These are phyloP conservation scores for Ligdia adustata DNA, from an alignment of 2,888 invertebrate species.

Conservation along the genomic window DNA sequence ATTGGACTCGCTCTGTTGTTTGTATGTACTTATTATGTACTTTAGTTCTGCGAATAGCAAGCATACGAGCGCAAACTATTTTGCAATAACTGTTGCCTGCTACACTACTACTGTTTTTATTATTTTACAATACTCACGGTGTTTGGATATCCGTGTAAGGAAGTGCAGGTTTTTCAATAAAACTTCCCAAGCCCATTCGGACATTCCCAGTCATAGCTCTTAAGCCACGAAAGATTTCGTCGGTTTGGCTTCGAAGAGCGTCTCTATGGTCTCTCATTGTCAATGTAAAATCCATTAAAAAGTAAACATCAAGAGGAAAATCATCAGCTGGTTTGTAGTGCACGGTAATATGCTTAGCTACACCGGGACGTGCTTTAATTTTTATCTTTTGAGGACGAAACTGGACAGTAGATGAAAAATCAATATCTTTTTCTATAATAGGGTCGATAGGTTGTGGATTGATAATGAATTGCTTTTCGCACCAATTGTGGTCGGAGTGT, in stretches of 20 bases:
- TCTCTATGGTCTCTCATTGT: constrained; percentile 87
- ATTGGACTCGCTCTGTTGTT: no score
- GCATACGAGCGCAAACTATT: no score
- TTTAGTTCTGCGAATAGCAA: no score
- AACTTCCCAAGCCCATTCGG: constrained; percentile 87
- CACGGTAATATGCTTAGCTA: constrained; percentile 61
- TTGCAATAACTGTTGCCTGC: no score
- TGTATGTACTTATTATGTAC: no score
- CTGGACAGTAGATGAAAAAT: constrained; percentile 58
- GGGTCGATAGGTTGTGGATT: neutral
- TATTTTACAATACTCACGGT: constrained; percentile 1
- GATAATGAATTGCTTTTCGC: neutral
- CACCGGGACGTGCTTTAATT: constrained; percentile 77
- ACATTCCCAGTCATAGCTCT: constrained; percentile 85
- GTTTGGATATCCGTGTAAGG: constrained; percentile 78
- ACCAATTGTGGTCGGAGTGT: neutral
- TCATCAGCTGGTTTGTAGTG: constrained; percentile 86
- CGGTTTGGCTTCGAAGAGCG: constrained; percentile 75
- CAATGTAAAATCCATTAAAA: constrained; percentile 90
- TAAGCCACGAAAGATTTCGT: constrained; percentile 75
- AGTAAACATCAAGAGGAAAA: constrained; percentile 93
- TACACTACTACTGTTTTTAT: no score
- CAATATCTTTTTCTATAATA: neutral
- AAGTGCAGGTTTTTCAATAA: constrained; percentile 87
- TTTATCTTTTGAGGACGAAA: constrained; percentile 82